Base-by-base conservation (phyloP, 2,888 invertebrate genomes). In the Chloroclysta siterata region DNA sequence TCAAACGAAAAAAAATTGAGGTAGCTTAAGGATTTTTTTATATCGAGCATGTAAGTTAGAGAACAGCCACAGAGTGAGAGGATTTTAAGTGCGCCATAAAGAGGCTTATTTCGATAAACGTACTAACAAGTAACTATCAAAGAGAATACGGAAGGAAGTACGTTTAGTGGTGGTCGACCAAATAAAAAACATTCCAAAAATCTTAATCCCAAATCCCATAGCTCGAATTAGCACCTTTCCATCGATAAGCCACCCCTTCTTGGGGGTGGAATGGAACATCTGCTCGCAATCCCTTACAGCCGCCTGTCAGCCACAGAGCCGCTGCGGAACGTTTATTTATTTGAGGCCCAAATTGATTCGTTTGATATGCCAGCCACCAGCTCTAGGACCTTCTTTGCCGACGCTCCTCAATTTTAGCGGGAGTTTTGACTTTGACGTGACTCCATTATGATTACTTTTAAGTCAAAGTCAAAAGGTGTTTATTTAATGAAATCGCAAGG, bases 301-400 rank as follows among this genome's bases (percentile, higher is more conserved):
- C 79, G 56, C 88, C n/a, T 88, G 90, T 90, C 90, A 89, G 82
- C 86, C 88, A 75, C 90, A 90, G 85, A 77, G 73, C 65, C 65
- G 72, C 72, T 70, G 70, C 72, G 65, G 75, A 74, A 75, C 77
- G 76, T 79, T 82, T 87, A 85, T 87, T 86, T 87, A 85, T 86
- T 80, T 83, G 80, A 78, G 78, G 80, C 74, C 85, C 75, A 85
- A 89, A 89, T 89, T 88, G 89, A 89, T 89, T 87, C 82, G 87
- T 85, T 81, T 87, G 84, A 85, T 84, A 81, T 81, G 83, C 76
- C 75, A 68, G 57, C 61, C 65, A 50, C 65, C 60, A 50, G 55
- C 56, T 42, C 36, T 39, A 8, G 36, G 11, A 10, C 46, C 46
- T 15, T 17, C 44, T 33, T 50, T 50, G 51, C 33, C 46, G 14